Evolutionary conservation across 2,888 invertebrate species (phyloP), one percentile per base, ranked within the genome.

Genomic region (Drosophila melanocephala): DNA sequence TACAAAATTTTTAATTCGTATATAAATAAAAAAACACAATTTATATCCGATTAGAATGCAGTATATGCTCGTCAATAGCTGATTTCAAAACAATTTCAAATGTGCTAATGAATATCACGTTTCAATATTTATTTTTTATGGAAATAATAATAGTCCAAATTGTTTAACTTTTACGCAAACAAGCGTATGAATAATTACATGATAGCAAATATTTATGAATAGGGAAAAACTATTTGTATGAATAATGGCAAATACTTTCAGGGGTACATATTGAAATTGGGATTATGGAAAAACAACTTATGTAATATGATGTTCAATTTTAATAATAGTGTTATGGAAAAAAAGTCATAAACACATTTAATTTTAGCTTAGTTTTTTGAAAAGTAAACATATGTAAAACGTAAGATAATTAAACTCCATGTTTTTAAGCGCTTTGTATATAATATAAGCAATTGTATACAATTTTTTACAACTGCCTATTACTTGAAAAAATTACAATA

Each of bases 21-120:
- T 47, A 7, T 26, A 4, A n/a, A n/a, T 26, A 1, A 26, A 5
- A 28, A 52, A 19, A 52, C 5, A 3, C 30, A 19, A 30, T 26
- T 19, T 16, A 1, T 28, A 10, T 10, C 16, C 2, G 5, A 32
- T 52, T 30, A 19, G 6, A 52, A 30, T 32, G n/a, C 19, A 1
- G n/a, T 12, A 50, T 14, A 37, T 39, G 32, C 32, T 39, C 39
- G 51, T 39, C 63, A 26, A 32, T 16, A 9, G 47, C 16, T 14
- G 33, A 7, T 28, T 39, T 39, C 26, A 26, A 33, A 33, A 28
- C n/a, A 26, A 77, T 68, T 74, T 52, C 5, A 19, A 33, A 65
- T 26, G 70, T 76, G 70, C 66, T 79, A 79, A 84, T 82, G 65
- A 76, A 66, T 52, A 57, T 66, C 71, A 79, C 76, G 73, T 67